Evolutionary conservation across 2,113 vertebrate genomes (phyloP).

Genomic region (Tricholaema leucomelas): DNA sequence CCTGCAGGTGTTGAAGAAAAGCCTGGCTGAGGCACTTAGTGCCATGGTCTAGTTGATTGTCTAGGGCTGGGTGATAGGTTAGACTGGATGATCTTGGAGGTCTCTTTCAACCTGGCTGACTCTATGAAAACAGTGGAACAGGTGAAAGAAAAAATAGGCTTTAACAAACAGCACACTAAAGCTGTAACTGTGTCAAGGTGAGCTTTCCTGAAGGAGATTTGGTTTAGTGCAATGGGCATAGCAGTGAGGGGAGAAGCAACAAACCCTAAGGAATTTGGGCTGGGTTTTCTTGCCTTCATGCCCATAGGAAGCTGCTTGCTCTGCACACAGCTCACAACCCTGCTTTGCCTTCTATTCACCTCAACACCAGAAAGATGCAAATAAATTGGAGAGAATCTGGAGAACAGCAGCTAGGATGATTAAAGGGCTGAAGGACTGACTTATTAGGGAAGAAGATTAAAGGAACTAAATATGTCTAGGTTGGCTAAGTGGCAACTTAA

Average conservation of each 20-base stretch:
- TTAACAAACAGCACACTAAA: background rate
- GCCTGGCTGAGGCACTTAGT: no score
- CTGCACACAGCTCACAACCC: background rate
- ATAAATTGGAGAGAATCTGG: slow-evolving; percentile 53
- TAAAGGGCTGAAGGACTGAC: slow-evolving; percentile 61
- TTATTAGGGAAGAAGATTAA: slow-evolving; percentile 66
- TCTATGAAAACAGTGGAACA: background rate
- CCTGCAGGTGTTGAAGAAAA: no score
- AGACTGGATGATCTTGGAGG: no score
- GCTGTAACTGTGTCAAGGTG: background rate
- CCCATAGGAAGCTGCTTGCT: background rate
- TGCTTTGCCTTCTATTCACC: slow-evolving; percentile 4
- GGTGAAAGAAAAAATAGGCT: background rate
- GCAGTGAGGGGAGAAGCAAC: background rate
- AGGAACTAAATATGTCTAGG: slow-evolving; percentile 67
- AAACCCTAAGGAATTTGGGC: background rate
- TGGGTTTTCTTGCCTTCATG: background rate
- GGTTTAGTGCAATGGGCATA: background rate
- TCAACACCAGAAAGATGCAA: slow-evolving; percentile 30
- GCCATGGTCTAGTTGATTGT: no score
- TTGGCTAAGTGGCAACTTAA: slow-evolving; percentile 65
- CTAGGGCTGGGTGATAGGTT: no score
- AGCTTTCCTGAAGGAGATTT: background rate
- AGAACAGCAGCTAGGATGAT: slow-evolving; percentile 55
- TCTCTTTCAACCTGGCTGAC: no score